A percentile compares a stretch with the other conserved stretches of the same genome.
Evolutionary conservation across 2,797 vertebrate species (phyloP).

Genomic region (Cossypha dichroa): DNA sequence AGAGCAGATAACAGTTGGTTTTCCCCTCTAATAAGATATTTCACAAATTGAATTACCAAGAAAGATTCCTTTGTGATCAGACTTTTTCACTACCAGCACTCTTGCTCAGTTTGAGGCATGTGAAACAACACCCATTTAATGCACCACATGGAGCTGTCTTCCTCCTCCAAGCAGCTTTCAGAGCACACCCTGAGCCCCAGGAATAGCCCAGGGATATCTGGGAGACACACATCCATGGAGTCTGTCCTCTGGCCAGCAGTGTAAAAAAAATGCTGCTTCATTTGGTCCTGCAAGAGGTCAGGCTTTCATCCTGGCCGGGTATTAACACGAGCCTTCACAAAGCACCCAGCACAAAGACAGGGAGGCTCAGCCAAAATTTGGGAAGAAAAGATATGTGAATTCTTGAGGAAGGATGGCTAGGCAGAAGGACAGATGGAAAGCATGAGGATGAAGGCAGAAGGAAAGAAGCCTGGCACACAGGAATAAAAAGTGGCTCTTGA

Average conservation of each 20-base stretch:
- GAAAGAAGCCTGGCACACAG: not conserved
- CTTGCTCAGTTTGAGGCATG: not conserved
- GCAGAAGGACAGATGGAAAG: slow-evolving; percentile 31
- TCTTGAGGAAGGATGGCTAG: not conserved
- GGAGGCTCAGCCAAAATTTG: not conserved
- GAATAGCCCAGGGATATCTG: not conserved
- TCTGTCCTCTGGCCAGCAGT: not conserved
- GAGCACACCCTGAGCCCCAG: not conserved
- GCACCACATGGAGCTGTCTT: not conserved
- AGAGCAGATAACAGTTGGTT: slow-evolving; percentile 19
- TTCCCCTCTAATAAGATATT: slow-evolving; percentile 15
- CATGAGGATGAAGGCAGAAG: not conserved
- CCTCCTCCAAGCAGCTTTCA: not conserved
- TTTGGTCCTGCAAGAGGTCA: not conserved
- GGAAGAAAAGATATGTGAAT: not conserved
- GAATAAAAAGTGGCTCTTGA: not conserved
- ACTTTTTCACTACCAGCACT: not conserved
- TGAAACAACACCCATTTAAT: not conserved
- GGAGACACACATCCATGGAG: fast-evolving
- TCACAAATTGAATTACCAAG: slow-evolving; percentile 36
- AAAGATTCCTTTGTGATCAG: slow-evolving; percentile 8
- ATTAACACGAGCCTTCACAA: fast-evolving
- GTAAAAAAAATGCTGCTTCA: fast-evolving
- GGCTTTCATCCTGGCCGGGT: not conserved
- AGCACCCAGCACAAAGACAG: not conserved